These are phyloP conservation scores for Mionectes macconnelli DNA, from an alignment of 2,113 vertebrate genomes.

Conservation along the genomic window DNA sequence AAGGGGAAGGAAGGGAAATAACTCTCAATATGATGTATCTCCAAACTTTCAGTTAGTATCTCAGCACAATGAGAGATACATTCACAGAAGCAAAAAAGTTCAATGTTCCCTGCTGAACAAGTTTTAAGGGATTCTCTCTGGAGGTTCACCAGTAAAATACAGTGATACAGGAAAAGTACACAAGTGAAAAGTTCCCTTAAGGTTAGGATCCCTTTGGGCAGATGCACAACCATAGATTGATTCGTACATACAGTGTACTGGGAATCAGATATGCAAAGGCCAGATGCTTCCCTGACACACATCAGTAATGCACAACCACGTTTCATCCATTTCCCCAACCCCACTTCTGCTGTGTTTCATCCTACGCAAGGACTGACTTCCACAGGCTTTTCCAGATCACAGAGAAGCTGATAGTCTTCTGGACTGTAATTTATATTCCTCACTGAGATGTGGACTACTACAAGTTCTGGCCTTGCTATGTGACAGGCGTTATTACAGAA, in stretches of 20 bases:
- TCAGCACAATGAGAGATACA: background rate
- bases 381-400: background rate
- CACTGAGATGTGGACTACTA: background rate
- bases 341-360: background rate
- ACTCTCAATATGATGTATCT: background rate
- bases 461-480: background rate
- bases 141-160: background rate
- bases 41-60: background rate
- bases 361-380: background rate
- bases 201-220: background rate
- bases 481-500: background rate
- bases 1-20: background rate
- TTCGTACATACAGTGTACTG: fast-evolving
- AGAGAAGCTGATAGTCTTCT: background rate
- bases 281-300: background rate
- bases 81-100: background rate
- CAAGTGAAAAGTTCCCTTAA: background rate
- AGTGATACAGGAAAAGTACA: background rate
- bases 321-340: background rate
- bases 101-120: fast-evolving
- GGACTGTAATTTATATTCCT: background rate
- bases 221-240: background rate
- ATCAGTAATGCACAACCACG: background rate
- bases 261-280: background rate
- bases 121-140: background rate